Evolutionary conservation across 2,888 invertebrate species (phyloP).

Genomic region (Halictus quadricinctus): DNA sequence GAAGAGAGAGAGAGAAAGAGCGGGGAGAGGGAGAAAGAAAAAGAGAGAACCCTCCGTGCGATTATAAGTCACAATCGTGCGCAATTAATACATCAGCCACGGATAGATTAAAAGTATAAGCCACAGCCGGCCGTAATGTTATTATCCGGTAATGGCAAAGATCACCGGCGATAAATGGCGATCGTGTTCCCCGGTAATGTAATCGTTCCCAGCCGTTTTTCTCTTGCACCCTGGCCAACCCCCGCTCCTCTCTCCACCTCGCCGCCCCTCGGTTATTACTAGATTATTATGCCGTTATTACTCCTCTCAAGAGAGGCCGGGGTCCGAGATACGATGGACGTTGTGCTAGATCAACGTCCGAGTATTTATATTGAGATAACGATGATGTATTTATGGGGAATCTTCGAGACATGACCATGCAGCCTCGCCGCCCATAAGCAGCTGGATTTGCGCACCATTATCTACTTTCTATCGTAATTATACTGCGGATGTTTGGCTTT

Average conservation of each 20-base stretch:
- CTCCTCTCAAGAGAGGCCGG: not conserved
- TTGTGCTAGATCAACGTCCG: conserved; percentile 17
- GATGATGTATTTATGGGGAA: conserved; percentile 10
- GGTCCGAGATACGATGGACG: not conserved
- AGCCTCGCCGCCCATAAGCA: not conserved
- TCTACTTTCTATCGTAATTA: conserved; percentile 5
- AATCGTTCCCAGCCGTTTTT: conserved; percentile 9
- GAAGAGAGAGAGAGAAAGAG: not conserved
- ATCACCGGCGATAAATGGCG: conserved; percentile 43
- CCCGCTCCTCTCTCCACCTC: not conserved
- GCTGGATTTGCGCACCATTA: not conserved
- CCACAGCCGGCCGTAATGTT: conserved; percentile 6
- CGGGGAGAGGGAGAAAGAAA: not conserved
- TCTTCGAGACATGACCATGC: not conserved
- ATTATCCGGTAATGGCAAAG: conserved; percentile 41
- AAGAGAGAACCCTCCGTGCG: not conserved
- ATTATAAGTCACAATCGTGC: conserved; percentile 40
- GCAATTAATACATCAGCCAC: conserved; percentile 48
- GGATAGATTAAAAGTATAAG: conserved; percentile 34
- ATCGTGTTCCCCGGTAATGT: conserved; percentile 19
- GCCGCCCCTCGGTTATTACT: conserved; percentile 1
- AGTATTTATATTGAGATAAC: conserved; percentile 12
- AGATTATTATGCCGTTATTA: conserved; percentile 14
- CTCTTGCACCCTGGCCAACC: not conserved
- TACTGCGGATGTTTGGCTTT: not conserved